phyloP scores from a whole-genome alignment of 2,888 invertebrate species.

The Nasonia oneida region DNA sequence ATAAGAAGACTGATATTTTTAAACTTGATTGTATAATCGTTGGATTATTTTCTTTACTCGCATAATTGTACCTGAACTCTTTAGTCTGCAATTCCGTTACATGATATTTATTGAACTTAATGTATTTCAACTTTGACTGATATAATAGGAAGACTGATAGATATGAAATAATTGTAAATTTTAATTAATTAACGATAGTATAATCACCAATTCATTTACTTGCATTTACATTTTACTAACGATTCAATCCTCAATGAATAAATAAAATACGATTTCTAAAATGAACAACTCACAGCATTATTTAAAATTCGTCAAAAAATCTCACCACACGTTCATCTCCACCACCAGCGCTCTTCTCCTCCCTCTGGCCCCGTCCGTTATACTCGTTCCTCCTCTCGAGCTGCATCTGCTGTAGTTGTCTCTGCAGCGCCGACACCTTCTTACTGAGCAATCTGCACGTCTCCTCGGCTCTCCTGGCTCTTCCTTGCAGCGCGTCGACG shows the following conservation, averaged over 20 bases:
- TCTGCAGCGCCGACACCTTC: constrained; percentile 73
- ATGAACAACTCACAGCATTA: not conserved
- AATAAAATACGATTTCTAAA: not conserved
- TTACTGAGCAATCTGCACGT: constrained; percentile 75
- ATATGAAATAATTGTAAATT: not conserved
- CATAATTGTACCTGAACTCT: not conserved
- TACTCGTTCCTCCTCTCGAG: constrained; percentile 72
- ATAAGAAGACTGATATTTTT: not conserved
- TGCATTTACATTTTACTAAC: not conserved
- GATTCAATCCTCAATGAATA: not conserved
- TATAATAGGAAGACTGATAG: not conserved
- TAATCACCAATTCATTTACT: not conserved
- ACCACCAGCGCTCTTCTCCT: constrained; percentile 82
- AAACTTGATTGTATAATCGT: not conserved
- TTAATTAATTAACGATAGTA: not conserved
- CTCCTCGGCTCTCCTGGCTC: constrained; percentile 85
- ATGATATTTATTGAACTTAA: not conserved
- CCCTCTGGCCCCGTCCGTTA: constrained; percentile 66
- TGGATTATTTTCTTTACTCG: not conserved
- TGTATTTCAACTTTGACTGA: not conserved
- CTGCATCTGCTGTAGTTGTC: constrained; percentile 72
- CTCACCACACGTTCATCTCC: not conserved
- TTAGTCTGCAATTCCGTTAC: not conserved
- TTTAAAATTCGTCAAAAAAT: not conserved
- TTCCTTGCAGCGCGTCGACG: constrained; percentile 86